phyloP scores from a whole-genome alignment of 2,797 vertebrate species.

The Pagetopsis macropterus region DNA sequence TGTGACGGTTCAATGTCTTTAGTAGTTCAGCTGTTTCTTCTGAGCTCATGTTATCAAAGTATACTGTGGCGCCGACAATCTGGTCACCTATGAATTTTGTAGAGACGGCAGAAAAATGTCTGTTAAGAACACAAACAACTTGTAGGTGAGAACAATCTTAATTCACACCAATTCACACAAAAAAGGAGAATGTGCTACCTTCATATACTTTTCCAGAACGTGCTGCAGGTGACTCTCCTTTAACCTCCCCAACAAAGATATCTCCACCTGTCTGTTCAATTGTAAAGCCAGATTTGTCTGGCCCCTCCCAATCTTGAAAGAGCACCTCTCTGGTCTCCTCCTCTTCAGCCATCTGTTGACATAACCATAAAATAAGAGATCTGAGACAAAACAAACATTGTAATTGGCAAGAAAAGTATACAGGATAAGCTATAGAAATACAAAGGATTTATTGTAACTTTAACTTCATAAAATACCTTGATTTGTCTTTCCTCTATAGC shows the following conservation, averaged over 20 bases:
- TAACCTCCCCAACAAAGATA: slow-evolving; percentile 90
- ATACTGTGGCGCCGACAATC: slow-evolving; percentile 95
- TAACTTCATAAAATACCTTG: slow-evolving; percentile 70
- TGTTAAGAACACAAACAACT: not conserved
- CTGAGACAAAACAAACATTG: slow-evolving; percentile 1
- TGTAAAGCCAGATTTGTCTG: slow-evolving; percentile 92
- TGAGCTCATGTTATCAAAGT: slow-evolving; percentile 93
- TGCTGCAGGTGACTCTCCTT: slow-evolving; percentile 90
- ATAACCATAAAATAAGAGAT: slow-evolving; percentile 14
- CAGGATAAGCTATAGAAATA: slow-evolving; percentile 4
- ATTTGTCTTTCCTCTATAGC: slow-evolving; percentile 56
- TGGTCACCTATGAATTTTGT: slow-evolving; percentile 87
- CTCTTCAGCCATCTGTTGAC: slow-evolving; percentile 88
- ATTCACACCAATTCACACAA: slow-evolving; percentile 2
- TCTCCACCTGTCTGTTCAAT: slow-evolving; percentile 90
- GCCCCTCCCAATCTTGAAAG: slow-evolving; percentile 91
- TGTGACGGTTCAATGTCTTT: slow-evolving; percentile 90
- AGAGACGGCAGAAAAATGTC: slow-evolving; percentile 16
- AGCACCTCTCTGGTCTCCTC: slow-evolving; percentile 92
- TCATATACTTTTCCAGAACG: slow-evolving; percentile 90
- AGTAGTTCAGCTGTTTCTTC: slow-evolving; percentile 91
- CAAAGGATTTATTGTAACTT: not conserved
- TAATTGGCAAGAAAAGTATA: not conserved
- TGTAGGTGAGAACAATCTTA: not conserved
- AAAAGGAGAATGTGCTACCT: slow-evolving; percentile 77